A percentile compares a stretch with the other conserved stretches of the same genome.
Evolutionary conservation across 64 coral and sea anemone genomes (phyloP).

Genomic region (Hydrozoanthus tunicans): DNA sequence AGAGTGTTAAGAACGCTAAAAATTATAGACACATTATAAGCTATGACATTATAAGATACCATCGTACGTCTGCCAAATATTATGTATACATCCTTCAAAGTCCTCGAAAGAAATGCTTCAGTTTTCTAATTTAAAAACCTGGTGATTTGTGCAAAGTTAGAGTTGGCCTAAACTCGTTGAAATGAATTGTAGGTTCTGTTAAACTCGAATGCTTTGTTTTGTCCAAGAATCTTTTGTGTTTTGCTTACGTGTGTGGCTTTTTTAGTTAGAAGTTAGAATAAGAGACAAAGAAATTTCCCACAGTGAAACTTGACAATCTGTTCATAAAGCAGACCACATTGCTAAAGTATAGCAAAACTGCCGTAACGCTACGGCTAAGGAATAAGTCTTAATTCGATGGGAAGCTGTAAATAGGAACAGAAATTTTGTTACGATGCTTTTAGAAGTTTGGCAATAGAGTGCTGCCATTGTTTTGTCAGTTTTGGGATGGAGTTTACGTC

Average conservation of each 20-base stretch:
- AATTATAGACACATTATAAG: slow-evolving; percentile 23
- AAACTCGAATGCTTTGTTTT: slow-evolving; percentile 21
- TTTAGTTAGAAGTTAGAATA: not conserved
- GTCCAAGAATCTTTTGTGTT: slow-evolving; percentile 38
- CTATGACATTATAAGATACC: slow-evolving; percentile 9
- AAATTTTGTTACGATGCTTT: not conserved
- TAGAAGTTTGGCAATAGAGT: slow-evolving; percentile 37
- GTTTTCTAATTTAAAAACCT: not conserved
- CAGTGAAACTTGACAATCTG: not conserved
- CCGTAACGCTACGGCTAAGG: not conserved
- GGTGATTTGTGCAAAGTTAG: not conserved
- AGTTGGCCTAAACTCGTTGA: not conserved
- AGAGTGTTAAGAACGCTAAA: slow-evolving; percentile 40
- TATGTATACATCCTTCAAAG: not conserved
- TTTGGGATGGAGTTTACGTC: not conserved
- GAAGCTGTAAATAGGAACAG: not conserved
- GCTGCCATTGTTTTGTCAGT: slow-evolving; percentile 28
- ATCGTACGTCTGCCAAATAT: not conserved
- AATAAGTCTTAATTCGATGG: not conserved
- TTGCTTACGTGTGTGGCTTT: not conserved
- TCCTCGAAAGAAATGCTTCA: slow-evolving; percentile 4
- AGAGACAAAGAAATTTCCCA: slow-evolving; percentile 11
- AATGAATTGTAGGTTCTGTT: not conserved
- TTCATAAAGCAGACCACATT: not conserved
- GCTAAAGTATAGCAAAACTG: not conserved